Evolutionary conservation across 2,888 invertebrate genomes (phyloP).

Genomic region (Acronicta aceris): DNA sequence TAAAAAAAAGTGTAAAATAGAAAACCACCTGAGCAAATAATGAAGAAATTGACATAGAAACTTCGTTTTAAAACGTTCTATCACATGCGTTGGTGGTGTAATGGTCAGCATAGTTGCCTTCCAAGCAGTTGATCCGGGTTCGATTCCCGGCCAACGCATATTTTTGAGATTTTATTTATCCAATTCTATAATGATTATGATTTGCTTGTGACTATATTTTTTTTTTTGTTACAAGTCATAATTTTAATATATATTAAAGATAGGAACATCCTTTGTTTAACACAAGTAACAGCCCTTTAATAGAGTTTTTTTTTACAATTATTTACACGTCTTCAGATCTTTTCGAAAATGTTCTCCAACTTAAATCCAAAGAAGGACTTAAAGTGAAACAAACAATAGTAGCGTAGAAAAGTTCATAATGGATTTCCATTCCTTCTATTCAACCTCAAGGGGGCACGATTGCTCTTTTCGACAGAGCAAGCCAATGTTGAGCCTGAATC

Average conservation of each 20-base stretch:
- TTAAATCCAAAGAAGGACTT: slow-evolving; percentile 4
- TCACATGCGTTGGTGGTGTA: slow-evolving; percentile 87
- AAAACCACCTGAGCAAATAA: slow-evolving; percentile 3
- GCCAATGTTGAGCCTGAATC: slow-evolving; percentile 39
- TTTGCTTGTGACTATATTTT: too few relatives aligned
- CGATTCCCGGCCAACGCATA: slow-evolving; percentile 75
- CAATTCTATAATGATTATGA: too few relatives aligned
- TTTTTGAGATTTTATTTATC: background rate
- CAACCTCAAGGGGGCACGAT: slow-evolving; percentile 37
- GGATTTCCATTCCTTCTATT: slow-evolving; percentile 44
- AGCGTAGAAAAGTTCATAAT: slow-evolving; percentile 21
- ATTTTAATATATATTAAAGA: too few relatives aligned
- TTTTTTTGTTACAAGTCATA: too few relatives aligned
- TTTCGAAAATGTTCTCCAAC: background rate
- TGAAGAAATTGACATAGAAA: background rate
- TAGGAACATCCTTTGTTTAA: too few relatives aligned
- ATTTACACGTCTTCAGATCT: too few relatives aligned
- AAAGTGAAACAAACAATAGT: slow-evolving; percentile 27
- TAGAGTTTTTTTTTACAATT: too few relatives aligned
- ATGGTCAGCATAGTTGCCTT: slow-evolving; percentile 90
- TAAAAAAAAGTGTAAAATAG: too few relatives aligned
- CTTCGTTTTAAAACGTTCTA: accelerated
- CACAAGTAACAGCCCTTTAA: too few relatives aligned
- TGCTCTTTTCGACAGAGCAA: slow-evolving; percentile 44
- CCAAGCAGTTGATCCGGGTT: slow-evolving; percentile 90